phyloP scores from a whole-genome alignment of 23 tunicate species.

The Aplidium turbinatum region DNA sequence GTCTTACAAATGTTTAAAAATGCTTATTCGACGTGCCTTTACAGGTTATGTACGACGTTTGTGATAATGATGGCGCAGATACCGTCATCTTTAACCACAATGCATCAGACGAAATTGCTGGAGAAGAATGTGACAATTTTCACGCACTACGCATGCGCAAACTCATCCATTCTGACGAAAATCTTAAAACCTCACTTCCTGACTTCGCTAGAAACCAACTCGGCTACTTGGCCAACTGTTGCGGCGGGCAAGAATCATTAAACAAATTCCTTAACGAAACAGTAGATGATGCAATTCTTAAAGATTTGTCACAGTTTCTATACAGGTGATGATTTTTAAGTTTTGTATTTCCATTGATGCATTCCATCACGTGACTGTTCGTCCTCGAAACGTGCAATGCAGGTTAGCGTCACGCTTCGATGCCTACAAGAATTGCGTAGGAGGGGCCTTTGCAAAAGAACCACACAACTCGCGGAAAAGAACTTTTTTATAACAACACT shows the following conservation, averaged over 20 bases:
- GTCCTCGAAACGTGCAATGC: no score
- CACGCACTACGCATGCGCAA: constrained; percentile 16
- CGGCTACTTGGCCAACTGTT: background rate
- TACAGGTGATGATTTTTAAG: background rate
- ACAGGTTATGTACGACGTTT: constrained; percentile 65
- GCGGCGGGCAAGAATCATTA: constrained; percentile 11
- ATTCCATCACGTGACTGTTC: no score
- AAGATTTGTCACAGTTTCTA: background rate
- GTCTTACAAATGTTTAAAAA: no score
- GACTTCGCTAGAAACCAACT: background rate
- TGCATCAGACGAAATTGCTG: background rate
- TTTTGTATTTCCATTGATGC: no score
- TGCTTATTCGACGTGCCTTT: background rate
- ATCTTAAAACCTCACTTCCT: constrained; percentile 10
- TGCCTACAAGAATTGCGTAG: no score
- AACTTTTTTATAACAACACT: no score
- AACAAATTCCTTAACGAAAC: background rate
- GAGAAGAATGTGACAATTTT: constrained; percentile 15
- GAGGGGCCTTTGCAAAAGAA: no score
- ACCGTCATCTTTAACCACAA: constrained; percentile 11
- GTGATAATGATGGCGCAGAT: constrained; percentile 53
- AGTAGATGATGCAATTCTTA: background rate
- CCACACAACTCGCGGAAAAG: no score
- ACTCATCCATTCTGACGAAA: constrained; percentile 13
- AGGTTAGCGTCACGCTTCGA: no score